Base-by-base conservation (phyloP, 2,888 invertebrate species). In the Conchocele bisecta region DNA sequence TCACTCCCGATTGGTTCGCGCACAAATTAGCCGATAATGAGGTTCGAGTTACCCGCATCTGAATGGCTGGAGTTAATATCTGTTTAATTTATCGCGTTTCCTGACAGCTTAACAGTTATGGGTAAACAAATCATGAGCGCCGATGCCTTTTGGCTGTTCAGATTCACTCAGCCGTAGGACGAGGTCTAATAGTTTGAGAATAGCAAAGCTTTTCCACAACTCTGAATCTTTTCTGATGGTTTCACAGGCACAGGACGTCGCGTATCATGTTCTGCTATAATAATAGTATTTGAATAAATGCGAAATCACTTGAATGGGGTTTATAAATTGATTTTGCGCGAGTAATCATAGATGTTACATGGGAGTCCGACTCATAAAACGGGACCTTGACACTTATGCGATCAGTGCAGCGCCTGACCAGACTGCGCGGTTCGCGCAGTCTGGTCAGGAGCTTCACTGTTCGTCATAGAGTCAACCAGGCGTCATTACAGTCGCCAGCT, bases 11-110 rank as follows among this genome's bases (percentile, higher is more conserved):
- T 79, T 74, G 79, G 83, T 60, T 65, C 60, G 66, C 56, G 51
- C 61, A 72, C 67, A 76, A 79, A 81, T 81, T 81, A 74, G 68
- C 61, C 74, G 75, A 78, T 83, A 83, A 81, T 81, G 76, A 79
- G 73, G 70, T 72, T 73, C 66, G 64, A 61, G 61, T 79, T 72
- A 73, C 73, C 59, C 60, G 60, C 46, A 48, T 71, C 53, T 71
- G 73, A 77, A 42, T 77, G 77, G 77, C 48, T 57, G 29, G 37
- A 60, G 68, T 67, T 74, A 71, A 77, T 77, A 71, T 74, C 67
- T 50, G 70, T 57, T 64, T 74, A 77, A 74, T 77, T 77, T 77
- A 77, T 77, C 76, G 69, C 29, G 61, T 66, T 56, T 42, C 60
- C 39, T 76, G 76, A 76, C 72, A 72, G 72, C 58, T 46, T 70